Conservation (phyloP, 92 coral and sea anemone genomes). For the Nematostella vectensis region DNA sequence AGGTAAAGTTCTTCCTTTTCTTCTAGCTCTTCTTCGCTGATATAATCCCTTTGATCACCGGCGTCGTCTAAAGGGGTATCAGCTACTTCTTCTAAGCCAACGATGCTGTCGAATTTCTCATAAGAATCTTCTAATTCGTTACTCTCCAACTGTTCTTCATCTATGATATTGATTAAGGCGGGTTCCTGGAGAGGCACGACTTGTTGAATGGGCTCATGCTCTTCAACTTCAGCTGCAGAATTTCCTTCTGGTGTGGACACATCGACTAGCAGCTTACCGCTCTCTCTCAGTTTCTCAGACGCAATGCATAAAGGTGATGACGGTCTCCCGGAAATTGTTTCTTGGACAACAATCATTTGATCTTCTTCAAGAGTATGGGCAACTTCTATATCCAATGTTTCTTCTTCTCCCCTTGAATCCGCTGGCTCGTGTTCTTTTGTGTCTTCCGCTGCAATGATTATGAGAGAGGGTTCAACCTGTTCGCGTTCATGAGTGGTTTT, state of each 20-base stretch:
- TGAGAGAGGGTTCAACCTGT: background rate
- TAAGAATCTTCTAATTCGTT: background rate
- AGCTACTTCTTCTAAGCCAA: background rate
- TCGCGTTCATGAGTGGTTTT: conserved; percentile 9
- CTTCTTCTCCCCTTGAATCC: background rate
- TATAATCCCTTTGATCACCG: conserved; percentile 22
- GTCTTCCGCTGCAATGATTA: background rate
- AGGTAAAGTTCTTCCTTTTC: conserved; percentile 29
- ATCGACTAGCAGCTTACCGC: background rate
- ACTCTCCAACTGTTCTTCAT: background rate
- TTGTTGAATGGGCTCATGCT: background rate
- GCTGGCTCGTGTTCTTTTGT: background rate
- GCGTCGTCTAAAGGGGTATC: background rate
- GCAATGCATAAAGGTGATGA: background rate
- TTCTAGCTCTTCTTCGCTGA: conserved; percentile 29
- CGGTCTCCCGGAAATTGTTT: background rate
- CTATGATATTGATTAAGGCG: background rate
- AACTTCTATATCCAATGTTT: background rate
- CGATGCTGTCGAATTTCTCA: conserved; percentile 1
- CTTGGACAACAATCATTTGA: background rate
- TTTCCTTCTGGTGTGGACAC: background rate
- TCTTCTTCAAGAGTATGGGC: conserved; percentile 6
- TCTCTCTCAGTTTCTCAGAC: background rate
- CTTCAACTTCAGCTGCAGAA: conserved; percentile 4
- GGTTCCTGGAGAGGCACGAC: background rate